phyloP scores from a whole-genome alignment of 1,140 invertebrate species.

The Zaprionus inermis region DNA sequence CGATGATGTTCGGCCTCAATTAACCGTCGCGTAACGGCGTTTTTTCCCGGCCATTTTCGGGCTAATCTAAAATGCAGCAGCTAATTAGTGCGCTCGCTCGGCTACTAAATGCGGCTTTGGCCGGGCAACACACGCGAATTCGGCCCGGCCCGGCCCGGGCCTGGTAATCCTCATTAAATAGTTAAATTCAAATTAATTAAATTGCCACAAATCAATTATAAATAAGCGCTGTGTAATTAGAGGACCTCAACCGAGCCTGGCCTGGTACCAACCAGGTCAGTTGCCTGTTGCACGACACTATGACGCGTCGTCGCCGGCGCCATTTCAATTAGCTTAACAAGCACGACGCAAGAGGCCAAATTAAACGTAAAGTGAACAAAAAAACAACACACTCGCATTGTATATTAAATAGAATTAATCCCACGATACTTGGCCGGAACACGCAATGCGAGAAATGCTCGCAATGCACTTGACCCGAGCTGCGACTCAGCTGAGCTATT shows the following conservation, averaged over 20 bases:
- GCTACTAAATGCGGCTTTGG: conserved; percentile 76
- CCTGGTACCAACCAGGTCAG: no score
- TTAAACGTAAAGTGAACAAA: conserved; percentile 55
- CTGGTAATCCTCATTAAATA: conserved; percentile 81
- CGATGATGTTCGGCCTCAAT: conserved; percentile 46
- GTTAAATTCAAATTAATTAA: conserved; percentile 83
- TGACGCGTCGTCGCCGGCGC: conserved; percentile 36
- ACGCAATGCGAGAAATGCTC: conserved; percentile 34
- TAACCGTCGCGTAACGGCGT: conserved; percentile 26
- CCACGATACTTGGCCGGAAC: conserved; percentile 46
- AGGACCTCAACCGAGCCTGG: conserved; percentile 60
- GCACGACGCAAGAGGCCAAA: conserved; percentile 53
- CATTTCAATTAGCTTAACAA: conserved; percentile 77
- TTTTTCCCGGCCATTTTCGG: conserved; percentile 16
- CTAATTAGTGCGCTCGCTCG: conserved; percentile 67
- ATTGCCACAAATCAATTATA: conserved; percentile 82
- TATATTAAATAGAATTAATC: conserved; percentile 72
- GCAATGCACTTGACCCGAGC: conserved; percentile 39
- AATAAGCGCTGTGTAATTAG: conserved; percentile 79
- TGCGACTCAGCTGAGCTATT: conserved; percentile 12
- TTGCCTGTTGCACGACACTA: conserved; percentile 72
- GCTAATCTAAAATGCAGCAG: conserved; percentile 80
- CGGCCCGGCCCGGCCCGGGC: conserved; percentile 29
- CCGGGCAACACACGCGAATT: conserved; percentile 50
- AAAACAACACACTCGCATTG: neutral